Conservation (phyloP, 2,113 vertebrate genomes). For the Stegostoma tigrinum region DNA sequence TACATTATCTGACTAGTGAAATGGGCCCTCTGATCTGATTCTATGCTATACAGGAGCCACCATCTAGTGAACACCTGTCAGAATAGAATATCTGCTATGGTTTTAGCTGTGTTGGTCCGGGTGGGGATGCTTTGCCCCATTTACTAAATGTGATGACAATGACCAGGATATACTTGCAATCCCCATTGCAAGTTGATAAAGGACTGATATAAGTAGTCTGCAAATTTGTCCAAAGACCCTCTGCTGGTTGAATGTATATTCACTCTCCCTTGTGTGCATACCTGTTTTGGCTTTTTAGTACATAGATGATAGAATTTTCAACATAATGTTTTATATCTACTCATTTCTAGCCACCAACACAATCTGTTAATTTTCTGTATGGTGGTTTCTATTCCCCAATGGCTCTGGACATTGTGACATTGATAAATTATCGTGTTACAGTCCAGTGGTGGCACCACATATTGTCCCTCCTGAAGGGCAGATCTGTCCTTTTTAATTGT, state of each 20-base stretch:
- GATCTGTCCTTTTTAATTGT: not conserved
- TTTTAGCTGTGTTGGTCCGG: not conserved
- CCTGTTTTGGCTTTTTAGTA: not conserved
- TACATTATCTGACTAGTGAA: not conserved
- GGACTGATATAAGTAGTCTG: not conserved
- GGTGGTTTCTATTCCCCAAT: not conserved
- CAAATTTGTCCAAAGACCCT: too few species aligned
- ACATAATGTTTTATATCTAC: not conserved
- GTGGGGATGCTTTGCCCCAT: not conserved
- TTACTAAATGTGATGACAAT: not conserved
- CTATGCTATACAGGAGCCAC: not conserved
- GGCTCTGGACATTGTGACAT: not conserved
- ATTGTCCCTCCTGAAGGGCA: not conserved
- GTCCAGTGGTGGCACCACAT: not conserved
- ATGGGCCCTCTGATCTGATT: not conserved
- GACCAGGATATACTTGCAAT: not conserved
- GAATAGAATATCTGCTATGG: too few species aligned
- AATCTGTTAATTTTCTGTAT: not conserved
- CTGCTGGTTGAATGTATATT: not conserved
- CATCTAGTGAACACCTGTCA: too few species aligned
- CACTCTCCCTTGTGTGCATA: too few species aligned
- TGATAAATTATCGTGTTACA: not conserved
- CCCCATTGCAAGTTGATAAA: not conserved
- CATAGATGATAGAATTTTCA: not conserved
- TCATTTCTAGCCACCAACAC: too few species aligned